These are phyloP conservation scores for Druon quercuslanigerum DNA, from an alignment of 1,140 invertebrate genomes.

Conservation along the genomic window DNA sequence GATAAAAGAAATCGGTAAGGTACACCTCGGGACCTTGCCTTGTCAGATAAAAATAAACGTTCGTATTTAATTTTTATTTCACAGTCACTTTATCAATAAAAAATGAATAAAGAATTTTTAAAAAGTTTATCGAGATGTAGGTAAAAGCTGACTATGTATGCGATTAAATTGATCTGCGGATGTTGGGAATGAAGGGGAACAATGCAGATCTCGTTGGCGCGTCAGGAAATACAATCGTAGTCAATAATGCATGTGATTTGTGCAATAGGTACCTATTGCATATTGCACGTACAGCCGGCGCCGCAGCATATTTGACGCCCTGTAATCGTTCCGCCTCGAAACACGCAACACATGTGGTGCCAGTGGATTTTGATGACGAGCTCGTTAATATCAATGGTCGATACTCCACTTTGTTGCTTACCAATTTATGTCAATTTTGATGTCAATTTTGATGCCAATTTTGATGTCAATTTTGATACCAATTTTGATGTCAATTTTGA, in stretches of 20 bases:
- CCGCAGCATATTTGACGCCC: constrained; percentile 64
- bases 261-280: constrained; percentile 66
- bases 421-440: constrained; percentile 43
- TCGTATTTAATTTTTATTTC: no score
- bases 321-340: constrained; percentile 69
- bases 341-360: constrained; percentile 68
- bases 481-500: constrained; percentile 46
- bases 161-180: constrained; percentile 8
- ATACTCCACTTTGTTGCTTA: constrained; percentile 49
- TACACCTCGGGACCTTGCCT: no score
- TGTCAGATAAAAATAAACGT: no score
- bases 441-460: constrained; percentile 48
- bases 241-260: constrained; percentile 75
- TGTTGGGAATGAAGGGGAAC: constrained; percentile 49
- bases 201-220: constrained; percentile 54
- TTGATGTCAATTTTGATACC: constrained; percentile 47
- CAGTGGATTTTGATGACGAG: constrained; percentile 55
- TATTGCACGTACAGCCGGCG: constrained; percentile 71
- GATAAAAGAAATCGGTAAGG: no score
- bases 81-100: no score
- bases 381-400: constrained; percentile 64
- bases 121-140: no score
- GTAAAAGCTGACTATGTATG: no score
- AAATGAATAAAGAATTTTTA: no score
- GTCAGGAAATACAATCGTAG: constrained; percentile 69